Conservation (phyloP, 2,888 invertebrate species). For the Cyaniris semiargus region DNA sequence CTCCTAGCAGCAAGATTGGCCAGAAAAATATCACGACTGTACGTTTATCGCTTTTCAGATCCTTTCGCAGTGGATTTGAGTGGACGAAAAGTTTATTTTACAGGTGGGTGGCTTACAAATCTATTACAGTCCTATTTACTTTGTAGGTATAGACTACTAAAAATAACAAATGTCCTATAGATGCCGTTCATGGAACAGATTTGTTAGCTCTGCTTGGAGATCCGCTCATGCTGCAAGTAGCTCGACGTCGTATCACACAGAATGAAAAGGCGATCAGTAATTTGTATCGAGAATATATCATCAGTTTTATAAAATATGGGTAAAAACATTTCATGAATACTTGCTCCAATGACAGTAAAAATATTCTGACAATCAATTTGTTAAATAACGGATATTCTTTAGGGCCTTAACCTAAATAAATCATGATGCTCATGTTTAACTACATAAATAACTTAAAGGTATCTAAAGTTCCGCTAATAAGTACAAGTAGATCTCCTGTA, state of each 20-base stretch:
- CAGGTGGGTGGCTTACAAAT: conserved; percentile 60
- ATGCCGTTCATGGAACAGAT: conserved; percentile 85
- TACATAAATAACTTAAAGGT: too few relatives aligned
- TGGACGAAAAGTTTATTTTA: conserved; percentile 70
- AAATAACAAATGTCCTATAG: conserved; percentile 51
- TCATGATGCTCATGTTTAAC: too few relatives aligned
- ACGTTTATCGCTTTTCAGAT: conserved; percentile 79
- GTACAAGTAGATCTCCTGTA: too few relatives aligned
- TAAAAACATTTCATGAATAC: conserved; percentile 43
- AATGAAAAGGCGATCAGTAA: conserved; percentile 79
- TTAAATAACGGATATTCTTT: too few relatives aligned
- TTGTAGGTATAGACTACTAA: not conserved
- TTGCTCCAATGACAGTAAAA: not conserved
- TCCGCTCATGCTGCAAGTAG: conserved; percentile 83
- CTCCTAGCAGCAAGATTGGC: conserved; percentile 79
- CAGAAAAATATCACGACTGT: conserved; percentile 70
- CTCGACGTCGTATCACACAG: conserved; percentile 80
- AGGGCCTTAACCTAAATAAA: too few relatives aligned
- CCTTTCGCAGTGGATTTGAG: conserved; percentile 67
- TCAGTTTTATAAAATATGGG: conserved; percentile 77
- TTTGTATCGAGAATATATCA: conserved; percentile 56
- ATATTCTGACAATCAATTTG: too few relatives aligned
- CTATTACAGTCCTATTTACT: not conserved
- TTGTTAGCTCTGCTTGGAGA: conserved; percentile 84
- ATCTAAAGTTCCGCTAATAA: too few relatives aligned